Evolutionary conservation across 2,113 vertebrate species (phyloP).

Genomic region (Syngnathus typhle): DNA sequence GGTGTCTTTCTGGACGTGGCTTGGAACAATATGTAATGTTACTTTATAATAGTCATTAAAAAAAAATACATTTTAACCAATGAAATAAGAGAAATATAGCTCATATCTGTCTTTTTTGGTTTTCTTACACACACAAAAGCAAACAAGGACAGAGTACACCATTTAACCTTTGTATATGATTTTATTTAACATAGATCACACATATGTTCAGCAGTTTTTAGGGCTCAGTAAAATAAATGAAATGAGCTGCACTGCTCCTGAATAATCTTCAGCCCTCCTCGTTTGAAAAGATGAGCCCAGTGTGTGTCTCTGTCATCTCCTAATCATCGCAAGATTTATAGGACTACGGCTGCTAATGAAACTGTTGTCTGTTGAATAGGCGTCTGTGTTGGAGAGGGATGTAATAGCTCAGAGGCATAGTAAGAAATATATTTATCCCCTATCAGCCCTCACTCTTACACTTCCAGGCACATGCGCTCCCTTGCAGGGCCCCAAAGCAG

Average conservation of each 20-base stretch:
- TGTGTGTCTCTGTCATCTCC: conserved; percentile 79
- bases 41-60: neutral
- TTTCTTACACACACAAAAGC: neutral
- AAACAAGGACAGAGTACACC: neutral
- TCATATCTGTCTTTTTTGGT: neutral
- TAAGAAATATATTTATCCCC: conserved; percentile 93
- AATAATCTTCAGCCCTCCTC: conserved; percentile 49
- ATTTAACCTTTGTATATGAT: neutral
- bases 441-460: conserved; percentile 87
- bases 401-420: conserved; percentile 87
- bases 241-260: neutral
- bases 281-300: conserved; percentile 74
- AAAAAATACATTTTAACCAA: neutral
- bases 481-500: conserved; percentile 93
- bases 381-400: conserved; percentile 82
- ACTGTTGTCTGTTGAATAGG: conserved; percentile 82
- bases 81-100: neutral
- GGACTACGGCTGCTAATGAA: conserved; percentile 93
- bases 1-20: neutral
- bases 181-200: neutral
- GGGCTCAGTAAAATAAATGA: neutral
- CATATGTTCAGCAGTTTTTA: neutral
- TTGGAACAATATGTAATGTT: neutral
- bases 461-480: conserved; percentile 82
- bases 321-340: conserved; percentile 86